Conservation (phyloP, 2,113 vertebrate genomes). For the Himantopus leucocephalus region DNA sequence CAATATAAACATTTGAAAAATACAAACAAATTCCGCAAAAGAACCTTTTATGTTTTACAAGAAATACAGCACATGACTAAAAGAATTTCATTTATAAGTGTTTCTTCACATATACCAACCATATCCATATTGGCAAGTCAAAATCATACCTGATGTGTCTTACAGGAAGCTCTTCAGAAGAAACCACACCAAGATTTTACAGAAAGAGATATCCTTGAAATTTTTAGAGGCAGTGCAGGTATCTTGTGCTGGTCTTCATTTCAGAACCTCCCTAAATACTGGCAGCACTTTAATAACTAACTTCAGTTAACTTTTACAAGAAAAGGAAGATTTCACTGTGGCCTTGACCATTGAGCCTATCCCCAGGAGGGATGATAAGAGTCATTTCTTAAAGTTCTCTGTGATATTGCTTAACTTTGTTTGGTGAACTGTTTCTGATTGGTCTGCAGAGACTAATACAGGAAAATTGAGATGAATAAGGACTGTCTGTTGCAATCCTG, state of each 20-base stretch:
- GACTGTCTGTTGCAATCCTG: constrained; percentile 23
- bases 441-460: constrained; percentile 49
- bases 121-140: neutral
- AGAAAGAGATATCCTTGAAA: neutral
- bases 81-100: neutral
- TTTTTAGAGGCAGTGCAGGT: constrained; percentile 11
- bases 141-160: constrained; percentile 63
- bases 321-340: constrained; percentile 77
- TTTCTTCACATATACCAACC: neutral
- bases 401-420: constrained; percentile 61
- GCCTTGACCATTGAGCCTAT: constrained; percentile 79
- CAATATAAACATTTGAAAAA: neutral
- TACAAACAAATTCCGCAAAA: neutral
- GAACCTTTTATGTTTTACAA: neutral
- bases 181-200: neutral
- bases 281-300: constrained; percentile 80
- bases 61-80: neutral
- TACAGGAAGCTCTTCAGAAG: constrained; percentile 2
- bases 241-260: constrained; percentile 14
- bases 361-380: constrained; percentile 71
- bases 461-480: constrained; percentile 30
- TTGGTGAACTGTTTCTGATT: constrained; percentile 45
- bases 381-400: constrained; percentile 71
- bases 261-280: constrained; percentile 65
- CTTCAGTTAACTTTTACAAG: constrained; percentile 85